phyloP scores from a whole-genome alignment of 2,797 vertebrate genomes.

The Spinus olivaceus region DNA sequence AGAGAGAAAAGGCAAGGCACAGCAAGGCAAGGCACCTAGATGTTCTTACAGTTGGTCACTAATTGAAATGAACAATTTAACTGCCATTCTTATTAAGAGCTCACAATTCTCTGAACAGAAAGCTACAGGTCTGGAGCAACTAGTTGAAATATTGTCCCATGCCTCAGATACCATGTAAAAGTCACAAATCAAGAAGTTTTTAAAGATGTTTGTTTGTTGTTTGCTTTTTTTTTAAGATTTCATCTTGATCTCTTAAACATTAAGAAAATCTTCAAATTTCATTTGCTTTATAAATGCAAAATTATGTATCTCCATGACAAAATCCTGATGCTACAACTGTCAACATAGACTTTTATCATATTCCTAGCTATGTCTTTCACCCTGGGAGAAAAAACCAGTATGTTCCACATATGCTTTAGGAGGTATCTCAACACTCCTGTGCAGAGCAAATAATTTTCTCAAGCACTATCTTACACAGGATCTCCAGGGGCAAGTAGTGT shows the following conservation, averaged over 20 bases:
- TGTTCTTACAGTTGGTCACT: background rate
- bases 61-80: background rate
- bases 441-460: background rate
- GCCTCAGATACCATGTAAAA: background rate
- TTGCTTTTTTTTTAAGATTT: background rate
- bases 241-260: background rate
- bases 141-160: background rate
- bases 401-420: background rate
- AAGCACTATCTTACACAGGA: background rate
- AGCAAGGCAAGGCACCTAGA: background rate
- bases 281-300: background rate
- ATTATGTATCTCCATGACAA: background rate
- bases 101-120: background rate
- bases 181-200: background rate
- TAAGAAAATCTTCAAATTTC: background rate
- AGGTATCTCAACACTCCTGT: background rate
- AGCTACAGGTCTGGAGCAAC: background rate
- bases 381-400: background rate
- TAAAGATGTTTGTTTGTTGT: fast-evolving
- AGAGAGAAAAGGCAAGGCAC: background rate
- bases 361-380: background rate
- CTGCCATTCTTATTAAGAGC: background rate
- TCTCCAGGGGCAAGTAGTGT: background rate
- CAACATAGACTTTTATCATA: background rate
- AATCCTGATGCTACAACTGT: background rate